Conservation (phyloP, 2,888 invertebrate genomes). For the Pinctada fucata region DNA sequence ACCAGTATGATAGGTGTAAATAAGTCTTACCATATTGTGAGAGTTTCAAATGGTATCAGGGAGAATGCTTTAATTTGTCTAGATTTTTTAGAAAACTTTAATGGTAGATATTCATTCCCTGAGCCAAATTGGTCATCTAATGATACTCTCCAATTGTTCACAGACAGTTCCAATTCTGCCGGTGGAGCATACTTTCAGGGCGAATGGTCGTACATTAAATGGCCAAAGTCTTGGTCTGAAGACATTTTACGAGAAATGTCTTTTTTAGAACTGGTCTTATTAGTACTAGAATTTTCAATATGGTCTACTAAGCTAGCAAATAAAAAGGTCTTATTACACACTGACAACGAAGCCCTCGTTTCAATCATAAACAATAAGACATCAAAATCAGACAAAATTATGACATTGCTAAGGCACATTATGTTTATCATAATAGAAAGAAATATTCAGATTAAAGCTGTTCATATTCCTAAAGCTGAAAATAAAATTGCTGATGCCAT, state of each 20-base stretch:
- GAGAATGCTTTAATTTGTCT: background rate
- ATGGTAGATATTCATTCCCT: background rate
- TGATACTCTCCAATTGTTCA: conserved; percentile 12
- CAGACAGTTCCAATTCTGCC: background rate
- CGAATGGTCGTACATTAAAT: background rate
- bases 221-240: background rate
- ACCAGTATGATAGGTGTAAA: background rate
- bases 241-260: background rate
- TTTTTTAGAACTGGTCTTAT: conserved; percentile 7
- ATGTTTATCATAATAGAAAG: no score
- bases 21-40: background rate
- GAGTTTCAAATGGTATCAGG: background rate
- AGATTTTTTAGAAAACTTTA: background rate
- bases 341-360: conserved; percentile 13
- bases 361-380: background rate
- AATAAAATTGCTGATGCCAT: conserved; percentile 14
- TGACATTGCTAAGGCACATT: conserved; percentile 1
- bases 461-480: background rate
- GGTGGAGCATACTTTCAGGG: background rate
- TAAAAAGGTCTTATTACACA: conserved; percentile 7
- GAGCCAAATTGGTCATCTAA: background rate
- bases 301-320: background rate
- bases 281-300: background rate
- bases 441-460: conserved; percentile 7
- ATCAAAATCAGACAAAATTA: conserved; percentile 5